Conservation (phyloP, 2,113 vertebrate genomes). For the Coptodon bakossiorum region DNA sequence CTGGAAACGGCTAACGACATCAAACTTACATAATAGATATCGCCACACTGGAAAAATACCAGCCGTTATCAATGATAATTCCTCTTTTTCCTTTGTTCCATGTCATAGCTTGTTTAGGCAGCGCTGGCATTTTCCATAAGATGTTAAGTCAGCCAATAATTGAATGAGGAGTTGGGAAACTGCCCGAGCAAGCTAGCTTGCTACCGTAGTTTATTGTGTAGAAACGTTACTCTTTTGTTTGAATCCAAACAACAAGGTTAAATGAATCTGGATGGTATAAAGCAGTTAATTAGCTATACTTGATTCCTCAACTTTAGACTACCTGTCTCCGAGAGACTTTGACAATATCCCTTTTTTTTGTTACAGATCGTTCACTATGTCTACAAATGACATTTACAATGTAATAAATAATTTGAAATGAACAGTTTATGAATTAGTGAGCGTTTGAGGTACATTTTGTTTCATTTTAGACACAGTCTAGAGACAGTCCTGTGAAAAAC, state of each 20-base stretch:
- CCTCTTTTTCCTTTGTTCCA: neutral
- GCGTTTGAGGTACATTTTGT: neutral
- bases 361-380: neutral
- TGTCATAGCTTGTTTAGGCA: neutral
- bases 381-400: neutral
- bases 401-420: neutral
- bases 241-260: neutral
- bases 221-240: neutral
- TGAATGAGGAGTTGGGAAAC: neutral
- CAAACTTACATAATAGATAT: neutral
- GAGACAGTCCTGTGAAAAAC: neutral
- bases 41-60: neutral
- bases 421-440: neutral
- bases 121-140: neutral
- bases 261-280: neutral
- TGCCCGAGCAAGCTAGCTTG: neutral
- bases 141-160: neutral
- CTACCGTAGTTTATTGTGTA: neutral
- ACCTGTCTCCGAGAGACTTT: neutral
- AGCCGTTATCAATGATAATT: neutral
- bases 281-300: neutral
- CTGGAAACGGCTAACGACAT: neutral
- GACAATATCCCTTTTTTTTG: neutral
- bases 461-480: neutral
- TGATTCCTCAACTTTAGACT: neutral